Conservation (phyloP, 2,113 vertebrate species). For the Dromaius novaehollandiae region DNA sequence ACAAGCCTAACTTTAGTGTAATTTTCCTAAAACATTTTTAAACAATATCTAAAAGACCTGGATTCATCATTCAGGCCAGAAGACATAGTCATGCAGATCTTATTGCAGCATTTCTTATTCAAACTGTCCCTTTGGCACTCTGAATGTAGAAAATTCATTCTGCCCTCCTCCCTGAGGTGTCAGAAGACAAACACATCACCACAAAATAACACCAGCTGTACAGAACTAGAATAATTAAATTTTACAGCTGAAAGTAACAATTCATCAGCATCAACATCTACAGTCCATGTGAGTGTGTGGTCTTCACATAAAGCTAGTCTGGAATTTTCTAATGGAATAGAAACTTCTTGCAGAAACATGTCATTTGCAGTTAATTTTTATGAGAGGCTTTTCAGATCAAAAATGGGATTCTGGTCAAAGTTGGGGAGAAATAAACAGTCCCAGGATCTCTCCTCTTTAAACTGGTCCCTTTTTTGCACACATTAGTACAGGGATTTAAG, state of each 20-base stretch:
- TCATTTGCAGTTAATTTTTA: not conserved
- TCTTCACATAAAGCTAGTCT: slow-evolving; percentile 8
- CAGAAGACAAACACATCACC: slow-evolving; percentile 37
- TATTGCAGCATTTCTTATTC: slow-evolving; percentile 10
- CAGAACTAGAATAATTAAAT: slow-evolving; percentile 19
- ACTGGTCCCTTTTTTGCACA: not conserved
- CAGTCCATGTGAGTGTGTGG: not conserved
- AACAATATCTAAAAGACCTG: not conserved
- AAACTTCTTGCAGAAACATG: not conserved
- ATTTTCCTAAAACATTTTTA: not conserved
- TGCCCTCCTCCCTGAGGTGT: not conserved
- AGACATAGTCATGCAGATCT: not conserved
- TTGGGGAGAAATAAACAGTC: not conserved
- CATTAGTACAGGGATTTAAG: not conserved
- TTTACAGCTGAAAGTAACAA: slow-evolving; percentile 57
- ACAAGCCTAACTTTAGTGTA: not conserved
- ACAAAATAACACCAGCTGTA: slow-evolving; percentile 18
- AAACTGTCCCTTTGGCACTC: slow-evolving; percentile 2
- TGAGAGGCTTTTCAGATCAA: not conserved
- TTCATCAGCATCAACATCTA: slow-evolving; percentile 36
- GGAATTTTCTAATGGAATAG: slow-evolving; percentile 11
- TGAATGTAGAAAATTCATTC: slow-evolving; percentile 19
- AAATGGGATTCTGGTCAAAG: not conserved
- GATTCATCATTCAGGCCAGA: not conserved
- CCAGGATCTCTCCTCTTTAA: not conserved